phyloP scores from a whole-genome alignment of 2,888 invertebrate genomes.

The Agrochola lychnidis region DNA sequence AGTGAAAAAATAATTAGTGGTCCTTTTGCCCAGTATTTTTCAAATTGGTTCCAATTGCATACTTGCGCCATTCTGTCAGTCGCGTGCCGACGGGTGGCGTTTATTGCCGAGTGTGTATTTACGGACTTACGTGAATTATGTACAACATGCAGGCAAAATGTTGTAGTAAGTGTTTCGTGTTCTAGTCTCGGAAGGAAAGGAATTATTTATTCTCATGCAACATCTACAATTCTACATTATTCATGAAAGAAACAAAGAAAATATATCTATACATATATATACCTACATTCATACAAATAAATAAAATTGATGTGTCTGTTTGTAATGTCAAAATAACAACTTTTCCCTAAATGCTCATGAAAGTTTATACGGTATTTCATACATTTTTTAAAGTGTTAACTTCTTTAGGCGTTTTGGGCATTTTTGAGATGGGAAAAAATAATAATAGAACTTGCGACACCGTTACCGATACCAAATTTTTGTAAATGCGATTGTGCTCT shows the following conservation, averaged over 20 bases:
- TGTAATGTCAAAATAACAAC: too few species aligned
- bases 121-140: constrained; percentile 30
- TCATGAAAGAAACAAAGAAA: not conserved
- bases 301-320: too few species aligned
- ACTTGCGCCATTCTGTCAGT: not conserved
- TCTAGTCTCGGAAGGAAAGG: constrained; percentile 3
- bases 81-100: constrained; percentile 8
- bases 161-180: constrained; percentile 18
- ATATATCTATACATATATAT: not conserved
- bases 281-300: too few species aligned
- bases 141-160: constrained; percentile 18
- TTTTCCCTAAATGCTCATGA: too few species aligned
- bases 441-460: too few species aligned
- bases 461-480: too few species aligned
- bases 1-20: not conserved
- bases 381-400: too few species aligned
- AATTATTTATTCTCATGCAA: constrained; percentile 31
- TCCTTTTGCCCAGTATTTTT: constrained; percentile 4
- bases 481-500: too few species aligned
- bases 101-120: constrained; percentile 36
- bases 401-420: too few species aligned
- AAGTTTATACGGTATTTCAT: too few species aligned
- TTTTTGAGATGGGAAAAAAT: too few species aligned
- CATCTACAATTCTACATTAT: constrained; percentile 2
- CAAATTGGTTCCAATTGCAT: constrained; percentile 19